These are phyloP conservation scores for Riparia riparia DNA, from an alignment of 2,113 vertebrate genomes.

Conservation along the genomic window DNA sequence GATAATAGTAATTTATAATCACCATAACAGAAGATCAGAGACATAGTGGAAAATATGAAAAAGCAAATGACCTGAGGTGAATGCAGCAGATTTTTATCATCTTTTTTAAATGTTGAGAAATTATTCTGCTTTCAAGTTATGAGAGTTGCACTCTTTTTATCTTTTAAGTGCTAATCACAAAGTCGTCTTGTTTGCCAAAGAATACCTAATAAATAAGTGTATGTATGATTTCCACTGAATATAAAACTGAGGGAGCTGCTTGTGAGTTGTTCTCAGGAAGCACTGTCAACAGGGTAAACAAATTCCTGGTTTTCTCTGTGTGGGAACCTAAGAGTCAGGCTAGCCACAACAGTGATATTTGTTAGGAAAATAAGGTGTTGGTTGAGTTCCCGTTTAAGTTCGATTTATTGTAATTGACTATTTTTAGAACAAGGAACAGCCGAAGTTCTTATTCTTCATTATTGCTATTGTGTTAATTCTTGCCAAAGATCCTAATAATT, in stretches of 20 bases:
- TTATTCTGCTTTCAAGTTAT: not conserved
- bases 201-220: not conserved
- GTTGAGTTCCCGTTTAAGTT: not conserved
- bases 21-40: not conserved
- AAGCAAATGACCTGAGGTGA: not conserved
- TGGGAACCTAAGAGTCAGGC: not conserved
- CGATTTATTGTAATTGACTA: not conserved
- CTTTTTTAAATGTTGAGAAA: not conserved
- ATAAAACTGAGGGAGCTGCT: not conserved
- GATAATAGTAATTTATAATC: not conserved
- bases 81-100: not conserved
- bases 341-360: not conserved
- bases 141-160: not conserved
- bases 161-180: not conserved
- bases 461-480: not conserved
- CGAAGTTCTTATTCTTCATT: not conserved
- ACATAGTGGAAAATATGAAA: not conserved
- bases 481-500: not conserved
- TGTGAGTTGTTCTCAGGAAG: not conserved
- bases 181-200: not conserved
- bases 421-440: constrained; percentile 20
- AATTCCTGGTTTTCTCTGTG: not conserved
- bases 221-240: not conserved
- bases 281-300: not conserved
- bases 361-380: constrained; percentile 13